Percentiles rank a stretch among this genome's conserved stretches.
phyloP scores from a whole-genome alignment of 1,140 invertebrate species.

The Drosophila ambigua region DNA sequence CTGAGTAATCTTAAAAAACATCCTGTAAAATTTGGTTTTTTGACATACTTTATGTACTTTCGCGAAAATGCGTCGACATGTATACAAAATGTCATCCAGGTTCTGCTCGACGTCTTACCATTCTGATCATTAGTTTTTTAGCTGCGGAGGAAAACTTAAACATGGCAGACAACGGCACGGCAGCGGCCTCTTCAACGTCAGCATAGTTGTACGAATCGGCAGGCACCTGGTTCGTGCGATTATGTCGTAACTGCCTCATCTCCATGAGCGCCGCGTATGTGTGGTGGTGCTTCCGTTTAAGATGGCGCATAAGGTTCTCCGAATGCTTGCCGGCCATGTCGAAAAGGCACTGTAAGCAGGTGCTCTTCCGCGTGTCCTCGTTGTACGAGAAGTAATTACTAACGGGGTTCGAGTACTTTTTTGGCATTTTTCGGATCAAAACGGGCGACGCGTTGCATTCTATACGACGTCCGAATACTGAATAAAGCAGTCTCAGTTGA shows the following conservation, averaged over 20 bases:
- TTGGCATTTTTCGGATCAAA: slow-evolving; percentile 28
- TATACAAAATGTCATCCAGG: too few species aligned
- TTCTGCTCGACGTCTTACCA: too few species aligned
- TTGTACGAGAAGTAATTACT: slow-evolving; percentile 51
- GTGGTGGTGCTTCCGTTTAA: slow-evolving; percentile 51
- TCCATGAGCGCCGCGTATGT: slow-evolving; percentile 39
- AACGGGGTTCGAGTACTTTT: slow-evolving; percentile 49
- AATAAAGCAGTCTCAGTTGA: slow-evolving; percentile 5
- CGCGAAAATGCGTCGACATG: too few species aligned
- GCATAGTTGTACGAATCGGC: neutral
- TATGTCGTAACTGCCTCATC: slow-evolving; percentile 26
- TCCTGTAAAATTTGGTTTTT: too few species aligned
- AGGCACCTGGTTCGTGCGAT: neutral
- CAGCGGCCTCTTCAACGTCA: too few species aligned
- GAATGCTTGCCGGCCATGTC: slow-evolving; percentile 61
- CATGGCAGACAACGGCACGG: too few species aligned
- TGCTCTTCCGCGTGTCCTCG: slow-evolving; percentile 52
- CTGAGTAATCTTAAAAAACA: too few species aligned
- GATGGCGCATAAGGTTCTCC: slow-evolving; percentile 61
- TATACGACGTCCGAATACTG: slow-evolving; percentile 48
- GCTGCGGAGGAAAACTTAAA: too few species aligned
- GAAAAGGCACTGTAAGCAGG: slow-evolving; percentile 51
- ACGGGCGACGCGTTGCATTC: slow-evolving; percentile 17
- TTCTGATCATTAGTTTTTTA: too few species aligned
- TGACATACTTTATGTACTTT: too few species aligned